phyloP scores from a whole-genome alignment of 2,113 vertebrate species.

The Polypterus bichir region DNA sequence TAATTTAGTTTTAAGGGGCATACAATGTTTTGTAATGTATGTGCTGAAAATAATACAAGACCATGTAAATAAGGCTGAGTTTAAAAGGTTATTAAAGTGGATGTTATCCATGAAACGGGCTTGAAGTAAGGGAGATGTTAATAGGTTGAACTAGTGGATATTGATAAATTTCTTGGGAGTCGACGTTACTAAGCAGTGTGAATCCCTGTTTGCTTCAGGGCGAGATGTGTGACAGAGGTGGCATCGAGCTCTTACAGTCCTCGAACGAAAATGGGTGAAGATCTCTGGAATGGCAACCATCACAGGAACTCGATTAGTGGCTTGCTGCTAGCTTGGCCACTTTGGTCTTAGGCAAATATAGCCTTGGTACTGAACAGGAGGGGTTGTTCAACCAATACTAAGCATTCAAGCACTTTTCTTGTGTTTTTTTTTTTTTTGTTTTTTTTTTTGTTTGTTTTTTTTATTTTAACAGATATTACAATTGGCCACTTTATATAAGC shows the following conservation, averaged over 20 bases:
- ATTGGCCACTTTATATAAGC: constrained; percentile 8
- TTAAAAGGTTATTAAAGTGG: constrained; percentile 42
- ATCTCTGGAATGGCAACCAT: constrained; percentile 96
- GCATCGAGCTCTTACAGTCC: constrained; percentile 98
- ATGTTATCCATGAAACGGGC: constrained; percentile 66
- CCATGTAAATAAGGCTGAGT: background rate
- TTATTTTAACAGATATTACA: constrained; percentile 19
- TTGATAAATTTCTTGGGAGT: constrained; percentile 76
- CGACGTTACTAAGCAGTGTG: constrained; percentile 99
- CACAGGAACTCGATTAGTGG: constrained; percentile 93
- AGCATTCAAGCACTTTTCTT: constrained; percentile 45
- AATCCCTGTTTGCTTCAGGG: constrained; percentile 99
- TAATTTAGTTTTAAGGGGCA: too few species aligned
- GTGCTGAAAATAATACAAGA: too few species aligned
- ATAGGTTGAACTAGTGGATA: constrained; percentile 76
- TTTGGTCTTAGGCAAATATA: constrained; percentile 89
- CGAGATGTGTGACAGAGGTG: constrained; percentile 99
- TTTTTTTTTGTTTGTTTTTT: constrained; percentile 19
- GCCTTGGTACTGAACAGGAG: constrained; percentile 74
- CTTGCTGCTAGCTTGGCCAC: constrained; percentile 79
- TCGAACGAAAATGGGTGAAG: constrained; percentile 97
- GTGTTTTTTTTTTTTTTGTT: constrained; percentile 33
- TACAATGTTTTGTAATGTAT: too few species aligned
- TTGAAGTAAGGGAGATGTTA: constrained; percentile 65
- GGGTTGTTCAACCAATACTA: constrained; percentile 31